phyloP scores from a whole-genome alignment of 1,140 invertebrate species.

The Forficula auricularia region DNA sequence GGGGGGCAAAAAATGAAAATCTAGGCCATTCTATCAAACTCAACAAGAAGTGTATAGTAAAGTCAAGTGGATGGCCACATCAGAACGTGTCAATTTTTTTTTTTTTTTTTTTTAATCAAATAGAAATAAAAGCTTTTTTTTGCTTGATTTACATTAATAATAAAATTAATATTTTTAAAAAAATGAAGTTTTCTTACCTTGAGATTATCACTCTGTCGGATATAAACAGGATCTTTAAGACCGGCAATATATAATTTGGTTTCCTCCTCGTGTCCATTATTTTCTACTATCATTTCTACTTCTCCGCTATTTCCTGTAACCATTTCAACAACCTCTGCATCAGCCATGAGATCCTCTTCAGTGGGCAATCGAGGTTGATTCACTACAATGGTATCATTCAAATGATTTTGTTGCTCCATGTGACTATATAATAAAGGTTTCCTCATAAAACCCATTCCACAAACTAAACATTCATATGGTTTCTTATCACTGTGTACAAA shows the following conservation, averaged over 20 bases:
- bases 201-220: constrained; percentile 23
- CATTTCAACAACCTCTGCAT: constrained; percentile 21
- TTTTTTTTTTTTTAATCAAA: too few relatives aligned
- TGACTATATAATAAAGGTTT: constrained; percentile 64
- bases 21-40: too few relatives aligned
- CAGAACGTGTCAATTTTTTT: too few relatives aligned
- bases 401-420: constrained; percentile 48
- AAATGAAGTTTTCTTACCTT: constrained; percentile 18
- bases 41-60: too few relatives aligned
- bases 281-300: constrained; percentile 24
- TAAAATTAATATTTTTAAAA: too few relatives aligned
- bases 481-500: constrained; percentile 74
- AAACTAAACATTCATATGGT: constrained; percentile 65
- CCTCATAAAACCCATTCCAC: constrained; percentile 65
- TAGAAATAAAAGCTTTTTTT: too few relatives aligned
- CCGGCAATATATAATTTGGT: constrained; percentile 35
- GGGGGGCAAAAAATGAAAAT: too few relatives aligned
- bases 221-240: constrained; percentile 35
- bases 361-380: constrained; percentile 53
- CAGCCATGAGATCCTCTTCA: constrained; percentile 33
- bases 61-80: too few relatives aligned
- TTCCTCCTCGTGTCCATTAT: constrained; percentile 19
- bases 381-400: constrained; percentile 59
- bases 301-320: constrained; percentile 24
- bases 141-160: too few relatives aligned